Base-by-base conservation (phyloP, 2,113 vertebrate species). In the Phocoena sinus region DNA sequence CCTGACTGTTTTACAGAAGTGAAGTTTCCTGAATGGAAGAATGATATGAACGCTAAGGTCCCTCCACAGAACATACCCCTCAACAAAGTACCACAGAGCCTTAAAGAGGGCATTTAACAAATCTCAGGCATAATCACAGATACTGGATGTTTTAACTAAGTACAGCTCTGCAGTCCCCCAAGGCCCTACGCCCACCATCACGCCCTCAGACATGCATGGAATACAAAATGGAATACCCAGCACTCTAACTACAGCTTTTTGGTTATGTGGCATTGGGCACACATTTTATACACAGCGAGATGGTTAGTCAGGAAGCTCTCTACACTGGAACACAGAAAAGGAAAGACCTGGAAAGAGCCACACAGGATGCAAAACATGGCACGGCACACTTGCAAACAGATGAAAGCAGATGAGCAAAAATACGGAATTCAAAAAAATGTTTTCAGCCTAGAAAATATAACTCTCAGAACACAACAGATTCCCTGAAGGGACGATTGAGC, bases 181-280 rank as follows among this genome's bases (percentile, higher is more conserved):
- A 67, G 33, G 4, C 18, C 36, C 84, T 11, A 26, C 1, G 6
- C 26, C 47, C 25, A 31, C 25, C 8, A 4, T 53, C 67, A 41
- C 20, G 10, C 1, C 73, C 62, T 28, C 6, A 65, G 58, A 14
- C n/a, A 41, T 6, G 8, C 14, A 10, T 2, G 58, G 50, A 44
- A 89, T n/a, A 56, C 8, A 50, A 50, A 80, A 21, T 13, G 44
- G 47, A 89, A 28, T 36, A 23, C 26, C 4, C n/a, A 8, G 65
- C 8, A 3, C 23, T 71, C 41, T 58, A 63, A 81, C 12, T 92
- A 23, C 0, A 33, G 23, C 10, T 71, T 41, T 92, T 62, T 12
- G 23, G 8, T 20, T 60, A 77, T 23, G 23, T 25, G 14, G 11
- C 0, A 0, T 0, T 31, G 11, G 15, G n/a, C 8, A 38, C 11